Percentiles rank a stretch among this genome's conserved stretches.
phyloP scores from a whole-genome alignment of 1,140 invertebrate species.

The Ridgeia piscesae region DNA sequence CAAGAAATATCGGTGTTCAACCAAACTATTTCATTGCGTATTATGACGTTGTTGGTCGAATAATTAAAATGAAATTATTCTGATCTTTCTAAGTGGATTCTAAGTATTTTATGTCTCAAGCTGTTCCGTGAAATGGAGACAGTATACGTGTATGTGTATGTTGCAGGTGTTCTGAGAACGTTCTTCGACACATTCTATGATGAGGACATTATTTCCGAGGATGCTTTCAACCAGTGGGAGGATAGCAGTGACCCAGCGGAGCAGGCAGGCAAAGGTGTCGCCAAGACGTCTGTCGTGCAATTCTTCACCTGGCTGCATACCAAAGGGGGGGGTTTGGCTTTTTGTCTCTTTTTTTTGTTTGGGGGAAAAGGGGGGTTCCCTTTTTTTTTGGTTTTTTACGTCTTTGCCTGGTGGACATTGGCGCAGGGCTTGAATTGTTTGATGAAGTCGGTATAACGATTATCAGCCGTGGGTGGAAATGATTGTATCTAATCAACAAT shows the following conservation, averaged over 20 bases:
- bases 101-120: conserved; percentile 26
- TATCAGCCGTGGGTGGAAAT: too few relatives aligned
- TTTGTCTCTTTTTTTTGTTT: too few relatives aligned
- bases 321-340: conserved; percentile 54
- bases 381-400: too few relatives aligned
- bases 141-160: not conserved
- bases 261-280: conserved; percentile 64
- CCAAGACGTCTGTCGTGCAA: conserved; percentile 62
- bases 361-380: too few relatives aligned
- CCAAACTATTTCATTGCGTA: too few relatives aligned
- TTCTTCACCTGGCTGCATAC: conserved; percentile 67
- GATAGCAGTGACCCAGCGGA: conserved; percentile 59
- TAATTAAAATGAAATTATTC: too few relatives aligned
- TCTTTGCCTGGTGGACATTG: not conserved
- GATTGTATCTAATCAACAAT: not conserved
- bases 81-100: too few relatives aligned
- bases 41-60: too few relatives aligned
- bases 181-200: conserved; percentile 66
- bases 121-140: not conserved
- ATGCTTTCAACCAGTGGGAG: conserved; percentile 67
- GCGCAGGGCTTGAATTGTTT: not conserved
- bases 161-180: conserved; percentile 59
- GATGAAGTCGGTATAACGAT: not conserved
- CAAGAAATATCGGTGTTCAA: too few relatives aligned
- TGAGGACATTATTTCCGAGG: conserved; percentile 65